Evolutionary conservation across 2,888 invertebrate genomes (phyloP).

Genomic region (Herminia tarsipennalis): DNA sequence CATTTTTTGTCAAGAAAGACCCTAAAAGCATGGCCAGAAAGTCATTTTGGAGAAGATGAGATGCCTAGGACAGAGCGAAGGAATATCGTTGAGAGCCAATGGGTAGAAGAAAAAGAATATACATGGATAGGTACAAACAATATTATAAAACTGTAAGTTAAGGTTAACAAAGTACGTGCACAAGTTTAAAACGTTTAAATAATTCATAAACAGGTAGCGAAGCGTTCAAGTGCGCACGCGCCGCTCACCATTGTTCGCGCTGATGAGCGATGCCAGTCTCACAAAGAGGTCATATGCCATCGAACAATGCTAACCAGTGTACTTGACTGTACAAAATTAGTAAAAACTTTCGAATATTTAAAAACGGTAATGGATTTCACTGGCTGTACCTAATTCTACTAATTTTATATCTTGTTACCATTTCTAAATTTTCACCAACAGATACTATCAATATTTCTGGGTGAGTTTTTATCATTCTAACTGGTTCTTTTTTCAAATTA

Average conservation of each 20-base stretch:
- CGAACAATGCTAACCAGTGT: constrained; percentile 41
- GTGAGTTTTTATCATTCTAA: no score
- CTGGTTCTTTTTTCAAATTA: no score
- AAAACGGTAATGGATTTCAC: no score
- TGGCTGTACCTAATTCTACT: neutral
- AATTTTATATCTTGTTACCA: neutral
- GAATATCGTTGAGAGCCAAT: neutral
- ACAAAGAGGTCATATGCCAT: constrained; percentile 58
- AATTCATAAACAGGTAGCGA: constrained; percentile 54
- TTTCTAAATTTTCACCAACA: no score
- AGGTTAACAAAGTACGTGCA: constrained; percentile 36
- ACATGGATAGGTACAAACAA: neutral
- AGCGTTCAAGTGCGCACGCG: constrained; percentile 65
- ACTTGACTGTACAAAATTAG: constrained; percentile 13
- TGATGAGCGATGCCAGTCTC: constrained; percentile 54
- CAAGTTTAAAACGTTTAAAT: constrained; percentile 40
- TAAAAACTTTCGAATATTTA: neutral
- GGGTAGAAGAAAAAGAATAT: neutral
- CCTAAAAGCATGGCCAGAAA: no score
- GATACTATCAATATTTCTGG: no score
- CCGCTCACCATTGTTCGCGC: constrained; percentile 66
- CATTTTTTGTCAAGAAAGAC: no score
- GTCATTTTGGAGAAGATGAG: no score
- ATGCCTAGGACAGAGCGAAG: no score
- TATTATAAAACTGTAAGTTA: constrained; percentile 10